Evolutionary conservation across 2,888 invertebrate genomes (phyloP).

Genomic region (Tinea semifulvella): DNA sequence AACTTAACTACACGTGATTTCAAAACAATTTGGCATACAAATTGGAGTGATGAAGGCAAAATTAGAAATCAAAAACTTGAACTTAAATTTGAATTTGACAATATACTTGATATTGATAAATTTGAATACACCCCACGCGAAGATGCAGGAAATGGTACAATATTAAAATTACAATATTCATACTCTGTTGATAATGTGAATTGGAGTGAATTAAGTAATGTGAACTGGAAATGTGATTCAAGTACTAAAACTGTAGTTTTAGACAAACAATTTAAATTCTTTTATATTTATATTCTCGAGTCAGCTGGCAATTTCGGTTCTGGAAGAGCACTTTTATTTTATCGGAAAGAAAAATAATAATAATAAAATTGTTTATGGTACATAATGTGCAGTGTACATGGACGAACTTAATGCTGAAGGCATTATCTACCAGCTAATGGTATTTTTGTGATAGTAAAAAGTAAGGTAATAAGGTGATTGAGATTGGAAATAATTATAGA

Average conservation of each 20-base stretch:
- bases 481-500: too few relatives aligned
- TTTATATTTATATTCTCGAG: slow-evolving; percentile 35
- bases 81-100: slow-evolving; percentile 32
- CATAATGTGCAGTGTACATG: too few relatives aligned
- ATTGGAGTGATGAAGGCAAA: slow-evolving; percentile 28
- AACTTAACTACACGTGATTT: slow-evolving; percentile 29
- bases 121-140: slow-evolving; percentile 40
- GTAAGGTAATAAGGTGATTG: too few relatives aligned
- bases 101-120: slow-evolving; percentile 31
- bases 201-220: slow-evolving; percentile 34
- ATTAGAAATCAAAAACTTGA: slow-evolving; percentile 26
- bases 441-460: too few relatives aligned
- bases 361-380: too few relatives aligned
- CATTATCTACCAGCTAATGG: too few relatives aligned
- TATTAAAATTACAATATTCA: slow-evolving; percentile 35
- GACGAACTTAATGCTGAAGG: too few relatives aligned
- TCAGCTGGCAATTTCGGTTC: slow-evolving; percentile 43
- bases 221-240: slow-evolving; percentile 30
- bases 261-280: slow-evolving; percentile 30
- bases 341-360: too few relatives aligned
- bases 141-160: slow-evolving; percentile 45
- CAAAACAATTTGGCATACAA: slow-evolving; percentile 34
- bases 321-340: slow-evolving; percentile 36
- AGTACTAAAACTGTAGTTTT: slow-evolving; percentile 32
- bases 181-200: slow-evolving; percentile 30